A percentile compares a stretch with the other conserved stretches of the same genome.
These are phyloP conservation scores for Lithobates sylvaticus DNA, from an alignment of 2,797 vertebrate species.

Conservation along the genomic window DNA sequence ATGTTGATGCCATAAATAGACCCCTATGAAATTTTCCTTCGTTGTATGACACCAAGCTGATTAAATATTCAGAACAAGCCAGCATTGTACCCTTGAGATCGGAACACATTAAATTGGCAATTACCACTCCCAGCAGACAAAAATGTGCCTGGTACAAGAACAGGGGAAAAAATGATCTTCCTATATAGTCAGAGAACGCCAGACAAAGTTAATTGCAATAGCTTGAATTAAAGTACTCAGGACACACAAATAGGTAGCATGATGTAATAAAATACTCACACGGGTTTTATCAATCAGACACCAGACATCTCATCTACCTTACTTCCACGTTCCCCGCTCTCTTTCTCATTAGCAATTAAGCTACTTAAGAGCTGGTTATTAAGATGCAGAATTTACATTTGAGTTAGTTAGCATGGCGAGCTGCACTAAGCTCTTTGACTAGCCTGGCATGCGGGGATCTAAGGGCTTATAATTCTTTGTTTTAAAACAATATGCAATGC, in stretches of 20 bases:
- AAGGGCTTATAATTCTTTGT: neutral
- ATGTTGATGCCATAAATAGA: neutral
- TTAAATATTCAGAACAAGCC: constrained; percentile 46
- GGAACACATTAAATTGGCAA: constrained; percentile 44
- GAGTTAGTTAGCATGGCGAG: neutral
- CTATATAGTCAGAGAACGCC: constrained; percentile 17
- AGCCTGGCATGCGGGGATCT: neutral
- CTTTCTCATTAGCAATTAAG: constrained; percentile 39
- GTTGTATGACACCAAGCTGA: neutral
- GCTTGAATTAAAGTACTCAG: constrained; percentile 27
- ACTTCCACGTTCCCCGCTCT: neutral
- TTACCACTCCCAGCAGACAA: constrained; percentile 52
- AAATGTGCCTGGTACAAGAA: constrained; percentile 28
- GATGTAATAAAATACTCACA: constrained; percentile 55
- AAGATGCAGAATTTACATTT: constrained; percentile 14
- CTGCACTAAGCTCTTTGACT: neutral
- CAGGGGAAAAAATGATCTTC: constrained; percentile 11
- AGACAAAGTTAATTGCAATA: constrained; percentile 44
- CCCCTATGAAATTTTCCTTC: constrained; percentile 18
- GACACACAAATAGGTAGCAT: constrained; percentile 37
- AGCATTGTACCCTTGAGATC: constrained; percentile 18
- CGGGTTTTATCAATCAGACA: constrained; percentile 50
- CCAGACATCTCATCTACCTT: constrained; percentile 28
- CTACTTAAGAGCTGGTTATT: constrained; percentile 23
- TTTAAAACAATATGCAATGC: neutral